Evolutionary conservation across 1,140 invertebrate genomes (phyloP).

Genomic region (Chelonus insularis): DNA sequence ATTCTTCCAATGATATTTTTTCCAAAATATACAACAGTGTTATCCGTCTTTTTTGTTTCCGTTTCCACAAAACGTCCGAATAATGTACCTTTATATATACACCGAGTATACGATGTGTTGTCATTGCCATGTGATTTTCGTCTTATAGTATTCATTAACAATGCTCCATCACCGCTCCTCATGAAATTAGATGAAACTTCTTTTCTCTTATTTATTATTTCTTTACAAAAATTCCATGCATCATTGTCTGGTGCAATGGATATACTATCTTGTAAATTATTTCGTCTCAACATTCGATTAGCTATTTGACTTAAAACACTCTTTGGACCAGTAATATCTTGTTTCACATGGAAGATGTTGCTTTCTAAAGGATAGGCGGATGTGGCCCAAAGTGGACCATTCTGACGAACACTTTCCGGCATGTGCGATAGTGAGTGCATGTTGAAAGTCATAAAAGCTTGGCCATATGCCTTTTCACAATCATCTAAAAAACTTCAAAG

Average conservation of each 20-base stretch:
- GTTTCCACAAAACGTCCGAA: slow-evolving; percentile 9
- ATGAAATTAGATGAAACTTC: slow-evolving; percentile 1
- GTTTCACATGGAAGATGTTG: slow-evolving; percentile 12
- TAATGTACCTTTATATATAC: slow-evolving; percentile 2
- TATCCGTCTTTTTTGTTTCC: background rate
- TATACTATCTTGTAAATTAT: background rate
- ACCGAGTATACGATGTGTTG: background rate
- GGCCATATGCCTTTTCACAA: slow-evolving; percentile 25
- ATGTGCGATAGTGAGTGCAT: slow-evolving; percentile 29
- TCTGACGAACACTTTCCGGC: slow-evolving; percentile 18
- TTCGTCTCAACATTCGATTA: background rate
- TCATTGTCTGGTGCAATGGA: background rate
- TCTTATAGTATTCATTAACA: background rate
- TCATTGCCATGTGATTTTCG: background rate
- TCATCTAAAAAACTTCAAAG: slow-evolving; percentile 16
- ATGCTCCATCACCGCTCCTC: background rate
- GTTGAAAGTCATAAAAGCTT: slow-evolving; percentile 29
- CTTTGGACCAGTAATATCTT: slow-evolving; percentile 15
- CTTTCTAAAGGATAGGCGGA: slow-evolving; percentile 35
- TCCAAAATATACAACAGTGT: no score
- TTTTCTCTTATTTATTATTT: background rate
- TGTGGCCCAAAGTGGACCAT: slow-evolving; percentile 27
- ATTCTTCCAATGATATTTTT: no score
- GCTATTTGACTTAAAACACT: slow-evolving; percentile 13
- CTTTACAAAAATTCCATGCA: background rate